Base-by-base conservation (phyloP, 2,888 invertebrate species). In the Acleris sparsana region DNA sequence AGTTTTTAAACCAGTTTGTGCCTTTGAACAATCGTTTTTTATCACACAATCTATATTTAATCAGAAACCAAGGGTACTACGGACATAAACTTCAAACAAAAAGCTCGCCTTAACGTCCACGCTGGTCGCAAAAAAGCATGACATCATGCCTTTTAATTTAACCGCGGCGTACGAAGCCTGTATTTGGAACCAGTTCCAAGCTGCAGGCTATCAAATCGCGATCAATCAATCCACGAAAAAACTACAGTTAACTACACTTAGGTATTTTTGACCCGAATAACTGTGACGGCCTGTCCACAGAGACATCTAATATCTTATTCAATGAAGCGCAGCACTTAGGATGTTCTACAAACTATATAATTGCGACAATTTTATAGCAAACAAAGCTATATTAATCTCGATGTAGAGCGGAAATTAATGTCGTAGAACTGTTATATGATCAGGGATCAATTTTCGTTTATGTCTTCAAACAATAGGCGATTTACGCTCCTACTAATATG, bases 231-330 rank as follows among this genome's bases (percentile, higher is more conserved):
- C 79, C 75, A 80, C 83, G 76, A 78, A 75, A 73, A 77, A 78
- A 82, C 73, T 82, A 88, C 89, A 85, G 88, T 89, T 89, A 88
- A 74, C 76, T 80, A 82, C 82, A 79, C 83, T 79, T 85, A 81
- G 61, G 66, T 57, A 66, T 66, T 83, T 80, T 74, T 75, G 83
- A 83, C 84, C 83, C 72, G 77, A 84, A 83, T 84, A 74, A 78
- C 76, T 75, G 73, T 71, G 69, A 70, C 72, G 61, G 69, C 71
- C 74, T 70, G 71, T 69, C 74, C 73, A 66, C 69, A 71, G 69
- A 68, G 65, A 58, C 60, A 58, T 57, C 57, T 57, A 57, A 52
- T 62, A 49, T 60, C 51, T 53, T 61, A 33, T 46, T 48, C 52
- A 66, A 53, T 66, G 52, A 57, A 66, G 62, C 66, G 51, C 17